phyloP scores from a whole-genome alignment of 2,888 invertebrate genomes.

The Eupithecia abbreviata region DNA sequence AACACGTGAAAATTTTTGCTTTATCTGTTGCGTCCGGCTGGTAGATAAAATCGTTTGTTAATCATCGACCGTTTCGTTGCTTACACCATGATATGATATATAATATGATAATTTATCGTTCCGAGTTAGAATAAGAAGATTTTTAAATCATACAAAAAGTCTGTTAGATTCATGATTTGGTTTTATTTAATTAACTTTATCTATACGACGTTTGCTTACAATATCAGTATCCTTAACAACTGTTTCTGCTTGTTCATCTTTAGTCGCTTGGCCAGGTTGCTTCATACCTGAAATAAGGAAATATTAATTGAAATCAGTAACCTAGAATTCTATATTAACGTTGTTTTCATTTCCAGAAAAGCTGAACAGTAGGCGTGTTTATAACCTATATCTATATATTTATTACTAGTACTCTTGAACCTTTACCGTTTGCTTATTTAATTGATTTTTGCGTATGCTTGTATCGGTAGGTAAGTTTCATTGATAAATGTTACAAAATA shows the following conservation, averaged over 20 bases:
- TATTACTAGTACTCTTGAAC: too few relatives aligned
- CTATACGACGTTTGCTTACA: background rate
- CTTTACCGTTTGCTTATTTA: too few relatives aligned
- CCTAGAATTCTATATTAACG: too few relatives aligned
- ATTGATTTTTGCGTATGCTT: too few relatives aligned
- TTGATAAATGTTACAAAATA: too few relatives aligned
- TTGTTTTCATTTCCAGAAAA: too few relatives aligned
- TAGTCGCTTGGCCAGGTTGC: background rate
- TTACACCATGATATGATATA: too few relatives aligned
- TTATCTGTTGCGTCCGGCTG: background rate
- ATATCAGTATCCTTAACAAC: background rate
- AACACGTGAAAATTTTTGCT: background rate
- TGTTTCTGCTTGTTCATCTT: background rate
- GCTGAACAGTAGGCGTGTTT: too few relatives aligned
- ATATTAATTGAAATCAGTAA: background rate
- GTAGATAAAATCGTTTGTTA: background rate
- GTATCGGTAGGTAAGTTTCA: too few relatives aligned
- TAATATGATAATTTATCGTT: background rate
- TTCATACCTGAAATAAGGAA: background rate
- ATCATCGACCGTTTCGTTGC: background rate
- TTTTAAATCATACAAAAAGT: slow-evolving; percentile 3
- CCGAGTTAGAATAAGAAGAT: too few relatives aligned
- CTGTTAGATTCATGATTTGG: background rate
- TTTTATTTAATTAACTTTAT: background rate
- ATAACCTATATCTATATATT: too few relatives aligned